Percentiles rank a stretch among this genome's conserved stretches.
Evolutionary conservation across 1,140 invertebrate genomes (phyloP).

Genomic region (Drosophila murphyi): DNA sequence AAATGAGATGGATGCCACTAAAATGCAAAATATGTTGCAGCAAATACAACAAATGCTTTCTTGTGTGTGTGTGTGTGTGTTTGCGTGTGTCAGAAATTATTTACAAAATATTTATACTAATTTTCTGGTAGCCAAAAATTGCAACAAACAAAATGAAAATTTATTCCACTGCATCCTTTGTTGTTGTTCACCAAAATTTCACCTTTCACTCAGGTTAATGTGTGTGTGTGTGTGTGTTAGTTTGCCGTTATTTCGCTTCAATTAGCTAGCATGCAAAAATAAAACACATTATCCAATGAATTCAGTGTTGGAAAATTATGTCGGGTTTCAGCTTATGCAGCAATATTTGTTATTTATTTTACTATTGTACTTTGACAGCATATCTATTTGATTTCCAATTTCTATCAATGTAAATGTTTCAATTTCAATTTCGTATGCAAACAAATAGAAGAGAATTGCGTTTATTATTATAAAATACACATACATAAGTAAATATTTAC

Average conservation of each 20-base stretch:
- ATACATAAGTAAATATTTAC: too few relatives aligned
- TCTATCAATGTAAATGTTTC: too few relatives aligned
- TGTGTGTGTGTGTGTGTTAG: neutral
- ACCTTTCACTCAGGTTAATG: slow-evolving; percentile 23
- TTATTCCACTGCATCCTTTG: slow-evolving; percentile 12
- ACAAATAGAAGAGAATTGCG: too few relatives aligned
- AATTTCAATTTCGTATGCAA: too few relatives aligned
- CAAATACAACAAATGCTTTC: slow-evolving; percentile 5
- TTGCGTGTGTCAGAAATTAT: slow-evolving; percentile 52
- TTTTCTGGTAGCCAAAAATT: slow-evolving; percentile 58
- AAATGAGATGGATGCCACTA: slow-evolving; percentile 31
- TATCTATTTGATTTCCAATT: too few relatives aligned
- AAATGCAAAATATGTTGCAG: slow-evolving; percentile 47
- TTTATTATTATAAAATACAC: too few relatives aligned
- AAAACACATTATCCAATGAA: slow-evolving; percentile 15
- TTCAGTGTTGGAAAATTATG: too few relatives aligned
- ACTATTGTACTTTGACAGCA: too few relatives aligned
- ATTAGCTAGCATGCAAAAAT: slow-evolving; percentile 22
- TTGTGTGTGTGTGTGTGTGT: neutral
- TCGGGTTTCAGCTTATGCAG: too few relatives aligned
- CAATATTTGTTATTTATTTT: too few relatives aligned
- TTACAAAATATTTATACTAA: slow-evolving; percentile 71
- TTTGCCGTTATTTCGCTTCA: slow-evolving; percentile 18
- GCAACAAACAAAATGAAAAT: slow-evolving; percentile 32
- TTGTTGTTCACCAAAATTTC: slow-evolving; percentile 12